Percentiles rank a stretch among this genome's conserved stretches.
These are phyloP conservation scores for Lepilemur septentrionalis DNA, from an alignment of 2,797 vertebrate species.

Conservation along the genomic window DNA sequence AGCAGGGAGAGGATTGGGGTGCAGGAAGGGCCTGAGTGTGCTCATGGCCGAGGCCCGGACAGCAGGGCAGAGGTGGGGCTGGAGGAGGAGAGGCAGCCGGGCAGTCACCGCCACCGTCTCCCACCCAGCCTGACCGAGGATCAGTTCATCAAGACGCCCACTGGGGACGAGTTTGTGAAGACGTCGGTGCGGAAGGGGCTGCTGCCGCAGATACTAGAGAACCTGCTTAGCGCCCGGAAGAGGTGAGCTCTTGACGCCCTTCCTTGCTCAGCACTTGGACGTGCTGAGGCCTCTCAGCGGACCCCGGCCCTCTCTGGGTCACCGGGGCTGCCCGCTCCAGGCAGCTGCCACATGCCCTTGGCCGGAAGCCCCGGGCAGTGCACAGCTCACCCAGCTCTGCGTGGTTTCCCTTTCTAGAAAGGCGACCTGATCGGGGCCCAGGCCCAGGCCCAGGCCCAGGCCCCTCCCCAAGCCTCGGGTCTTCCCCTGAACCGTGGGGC, in stretches of 20 bases:
- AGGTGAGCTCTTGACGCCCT: constrained; percentile 79
- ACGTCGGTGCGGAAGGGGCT: constrained; percentile 92
- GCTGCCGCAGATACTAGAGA: constrained; percentile 95
- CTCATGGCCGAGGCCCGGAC: background rate
- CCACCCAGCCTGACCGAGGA: constrained; percentile 86
- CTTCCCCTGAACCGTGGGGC: accelerated
- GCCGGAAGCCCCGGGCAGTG: accelerated
- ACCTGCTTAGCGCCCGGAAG: constrained; percentile 92
- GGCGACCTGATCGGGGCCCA: background rate
- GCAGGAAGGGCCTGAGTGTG: background rate
- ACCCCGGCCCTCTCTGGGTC: background rate
- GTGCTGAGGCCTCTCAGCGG: background rate
- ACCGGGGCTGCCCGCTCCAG: background rate
- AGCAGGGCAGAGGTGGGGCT: background rate
- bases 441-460: background rate
- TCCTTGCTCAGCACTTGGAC: background rate
- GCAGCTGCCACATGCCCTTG: no score
- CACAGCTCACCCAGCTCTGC: accelerated
- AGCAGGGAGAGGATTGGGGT: accelerated
- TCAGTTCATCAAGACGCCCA: constrained; percentile 94
- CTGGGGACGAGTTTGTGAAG: constrained; percentile 92
- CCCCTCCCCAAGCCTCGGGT: accelerated
- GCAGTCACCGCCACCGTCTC: accelerated
- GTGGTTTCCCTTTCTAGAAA: background rate
- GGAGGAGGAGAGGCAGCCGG: background rate